A percentile compares a stretch with the other conserved stretches of the same genome.
phyloP scores from a whole-genome alignment of 2,888 invertebrate species.

The Elegia similella region DNA sequence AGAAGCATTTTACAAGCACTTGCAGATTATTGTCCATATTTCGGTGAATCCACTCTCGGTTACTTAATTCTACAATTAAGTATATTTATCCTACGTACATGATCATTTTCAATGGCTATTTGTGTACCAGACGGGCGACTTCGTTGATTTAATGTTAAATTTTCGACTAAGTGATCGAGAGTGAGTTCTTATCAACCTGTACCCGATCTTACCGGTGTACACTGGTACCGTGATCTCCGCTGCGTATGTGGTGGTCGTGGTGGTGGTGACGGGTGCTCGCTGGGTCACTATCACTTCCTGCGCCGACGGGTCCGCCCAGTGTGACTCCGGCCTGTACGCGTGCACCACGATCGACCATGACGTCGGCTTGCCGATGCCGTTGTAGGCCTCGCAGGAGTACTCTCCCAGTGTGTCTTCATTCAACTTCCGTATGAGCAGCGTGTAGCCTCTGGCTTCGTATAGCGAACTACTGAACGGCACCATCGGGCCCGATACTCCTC shows the following conservation, averaged over 20 bases:
- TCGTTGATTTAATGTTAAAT: too few relatives aligned
- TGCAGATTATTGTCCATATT: too few relatives aligned
- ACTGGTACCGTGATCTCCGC: constrained; percentile 41
- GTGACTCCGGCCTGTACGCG: constrained; percentile 86
- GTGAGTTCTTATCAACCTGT: not conserved
- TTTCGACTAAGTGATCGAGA: not conserved
- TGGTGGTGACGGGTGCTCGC: constrained; percentile 25
- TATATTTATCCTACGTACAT: too few relatives aligned
- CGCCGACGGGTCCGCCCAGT: constrained; percentile 38
- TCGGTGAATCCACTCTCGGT: too few relatives aligned
- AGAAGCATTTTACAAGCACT: too few relatives aligned
- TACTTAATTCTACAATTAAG: too few relatives aligned
- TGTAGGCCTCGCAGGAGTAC: constrained; percentile 95
- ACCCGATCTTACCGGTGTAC: constrained; percentile 59
- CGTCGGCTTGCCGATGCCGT: constrained; percentile 88
- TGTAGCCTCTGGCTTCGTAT: constrained; percentile 88
- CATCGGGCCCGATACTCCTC: constrained; percentile 85
- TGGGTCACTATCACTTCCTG: constrained; percentile 29
- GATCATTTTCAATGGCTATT: too few relatives aligned
- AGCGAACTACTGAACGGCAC: constrained; percentile 86
- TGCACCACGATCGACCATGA: constrained; percentile 88
- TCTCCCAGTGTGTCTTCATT: constrained; percentile 88
- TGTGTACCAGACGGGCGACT: too few relatives aligned
- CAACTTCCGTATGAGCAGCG: constrained; percentile 87
- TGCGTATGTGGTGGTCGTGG: constrained; percentile 32